Evolutionary conservation across 2,888 invertebrate genomes (phyloP), one percentile per base, ranked within the genome.

Genomic region (Dorcus hopei): DNA sequence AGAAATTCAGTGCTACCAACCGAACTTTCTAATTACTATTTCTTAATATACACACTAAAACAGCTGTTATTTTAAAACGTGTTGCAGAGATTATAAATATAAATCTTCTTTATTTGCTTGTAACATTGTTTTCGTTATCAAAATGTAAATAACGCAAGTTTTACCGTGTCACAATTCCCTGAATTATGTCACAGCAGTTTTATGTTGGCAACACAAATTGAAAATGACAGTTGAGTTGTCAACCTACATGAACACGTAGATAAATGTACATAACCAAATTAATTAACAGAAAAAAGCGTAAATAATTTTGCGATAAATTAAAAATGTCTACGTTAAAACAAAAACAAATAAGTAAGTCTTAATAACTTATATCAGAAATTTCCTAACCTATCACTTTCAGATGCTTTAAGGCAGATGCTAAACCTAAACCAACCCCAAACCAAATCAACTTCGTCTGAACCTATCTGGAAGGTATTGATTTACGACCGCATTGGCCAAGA

Each of bases 401-500:
- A 86, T 85, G 94, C 95, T 66, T 81, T 97, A 64, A 94, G 91
- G 81, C 94, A 95, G 81, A 97, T 97, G 96, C 82, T 97, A 59
- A 97, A 97, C 81, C 83, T 97, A 58, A 96, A 97, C 79, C 87
- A 89, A 69, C 86, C 90, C 39, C 81, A 89, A 62, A 87, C 87
- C 2, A 93, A 91, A 77, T 82, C 86, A 59, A 82, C 88, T 49
- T 86, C 89, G 8, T 85, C 88, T 40, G 94, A 97, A 80, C 96
- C 97, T 23, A 89, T 91, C 9, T 97, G 97, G 97, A 97, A 97
- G 82, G 89, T 99, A 58, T 81, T 99, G 61, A 88, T 99, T 62
- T 98, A 97, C 74, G 99, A 99, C 77, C 86, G 93, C 71, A 88
- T 91, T 67, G 98, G 98, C 3, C 98, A 99, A 80, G 98, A 99